Evolutionary conservation across 2,888 invertebrate species (phyloP), one percentile per base, ranked within the genome.

Genomic region (Pecten maximus): DNA sequence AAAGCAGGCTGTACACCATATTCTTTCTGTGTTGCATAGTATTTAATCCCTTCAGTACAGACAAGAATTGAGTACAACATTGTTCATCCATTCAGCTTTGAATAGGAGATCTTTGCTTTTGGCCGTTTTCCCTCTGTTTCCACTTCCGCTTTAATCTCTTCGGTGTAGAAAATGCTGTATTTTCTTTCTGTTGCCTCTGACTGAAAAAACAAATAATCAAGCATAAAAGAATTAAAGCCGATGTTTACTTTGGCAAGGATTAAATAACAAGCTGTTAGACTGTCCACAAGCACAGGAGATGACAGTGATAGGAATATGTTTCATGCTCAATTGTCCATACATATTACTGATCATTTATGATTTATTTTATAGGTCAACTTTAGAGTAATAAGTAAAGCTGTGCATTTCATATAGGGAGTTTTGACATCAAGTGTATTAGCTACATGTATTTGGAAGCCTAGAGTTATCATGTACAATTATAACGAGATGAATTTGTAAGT

Each of bases 181-280:
- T 95, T 95, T 74, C 95, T 94, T 88, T 96, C 96, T 35, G 96
- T 96, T 19, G 96, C 96, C 89, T 93, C 93, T 0, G 96, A 97
- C 96, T 96, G 95, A 89, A 94, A 94, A 89, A 89, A 91, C 90
- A 86, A 50, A 87, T 40, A 39, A 74, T 10, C 40, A n/a, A 16
- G 89, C 54, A 88, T 88, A 90, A 88, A 60, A 86, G n/a, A 23
- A 16, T 40, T n/a, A 19, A 40, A 50, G 54, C 10, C 28, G 15
- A 35, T 35, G 39, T 23, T 87, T 28, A 44, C 12, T 44, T 44
- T 6, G 44, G 44, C 44, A 44, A 44, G 12, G 12, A 6, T 44
- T 44, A 44, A n/a, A n/a, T n/a, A n/a, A n/a, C n/a, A n/a, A n/a
- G n/a, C n/a, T n/a, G n/a, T n/a, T n/a, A n/a, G n/a, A n/a, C n/a